Base-by-base conservation (phyloP, 1,140 invertebrate species). In the Ganaspis sp. region DNA sequence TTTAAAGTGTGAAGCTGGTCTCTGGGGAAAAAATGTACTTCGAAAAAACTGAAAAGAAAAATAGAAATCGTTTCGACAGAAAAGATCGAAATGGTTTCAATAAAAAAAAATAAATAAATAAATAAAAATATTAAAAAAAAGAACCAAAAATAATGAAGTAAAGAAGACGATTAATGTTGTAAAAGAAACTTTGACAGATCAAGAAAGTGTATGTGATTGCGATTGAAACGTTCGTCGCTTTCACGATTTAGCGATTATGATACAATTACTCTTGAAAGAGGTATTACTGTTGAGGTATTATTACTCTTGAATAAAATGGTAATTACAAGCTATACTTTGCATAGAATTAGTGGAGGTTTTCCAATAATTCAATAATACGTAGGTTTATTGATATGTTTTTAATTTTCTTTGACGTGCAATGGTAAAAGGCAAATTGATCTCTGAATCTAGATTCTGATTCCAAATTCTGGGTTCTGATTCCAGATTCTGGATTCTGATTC, bases 261-360 rank as follows among this genome's bases (percentile, higher is more conserved):
- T 26, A 64, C 23, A 64, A 64, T 64, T 64, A 64, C 15, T 26
- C 58, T 49, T 49, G n/a, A 49, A 15, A 34, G 12, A 17, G 45
- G 45, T 49, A 49, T 49, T 49, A 49, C 45, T 49, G 58, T 29
- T 64, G 26, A 64, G 58, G 15, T 64, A 64, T 64, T 64, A 64
- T 29, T 64, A 64, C 23, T 64, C 58, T 64, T 34, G 12, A 64
- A 64, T 64, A 64, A 64, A 64, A 64, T 15, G 58, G 54, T 86
- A 85, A 87, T 84, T 94, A 95, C 94, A 94, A 95, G 93, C 95
- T 96, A 95, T 96, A 96, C 95, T 95, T 95, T 95, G 95, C 95
- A 96, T 96, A 95, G 94, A 95, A 95, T 94, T 95, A 95, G 94
- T 95, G 94, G 93, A 95, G 81, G 94, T 95, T 95, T 95, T 94